Conservation (phyloP, 1,140 invertebrate species). For the Mactra quadrangularis region DNA sequence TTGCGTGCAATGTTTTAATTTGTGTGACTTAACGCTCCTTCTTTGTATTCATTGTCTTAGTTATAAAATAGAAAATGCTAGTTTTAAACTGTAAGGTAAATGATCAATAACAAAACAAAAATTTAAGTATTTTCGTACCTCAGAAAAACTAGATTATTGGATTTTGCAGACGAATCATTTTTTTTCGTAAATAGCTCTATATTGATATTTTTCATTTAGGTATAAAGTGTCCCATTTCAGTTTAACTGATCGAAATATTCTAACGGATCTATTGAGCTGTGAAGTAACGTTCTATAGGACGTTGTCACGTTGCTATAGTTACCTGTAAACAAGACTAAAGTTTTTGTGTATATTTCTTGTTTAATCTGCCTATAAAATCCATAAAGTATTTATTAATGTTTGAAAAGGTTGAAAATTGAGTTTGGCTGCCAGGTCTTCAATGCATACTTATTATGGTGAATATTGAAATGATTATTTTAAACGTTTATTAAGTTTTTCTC, state of each 20-base stretch:
- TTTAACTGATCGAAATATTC: conserved; percentile 26
- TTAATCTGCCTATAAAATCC: conserved; percentile 18
- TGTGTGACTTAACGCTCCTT: too few relatives aligned
- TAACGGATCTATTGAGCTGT: conserved; percentile 35
- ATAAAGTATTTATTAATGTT: conserved; percentile 18
- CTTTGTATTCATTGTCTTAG: too few relatives aligned
- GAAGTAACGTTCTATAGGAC: conserved; percentile 20
- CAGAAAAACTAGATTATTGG: neutral
- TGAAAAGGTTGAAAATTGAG: conserved; percentile 1
- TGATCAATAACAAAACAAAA: too few relatives aligned
- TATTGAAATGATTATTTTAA: too few relatives aligned
- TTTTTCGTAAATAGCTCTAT: conserved; percentile 18
- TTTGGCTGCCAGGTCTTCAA: neutral
- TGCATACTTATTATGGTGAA: neutral
- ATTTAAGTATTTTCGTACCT: too few relatives aligned
- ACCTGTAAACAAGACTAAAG: conserved; percentile 43
- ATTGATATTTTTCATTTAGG: conserved; percentile 23
- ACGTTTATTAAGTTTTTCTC: too few relatives aligned
- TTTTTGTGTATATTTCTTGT: conserved; percentile 35
- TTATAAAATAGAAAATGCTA: too few relatives aligned
- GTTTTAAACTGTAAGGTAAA: too few relatives aligned
- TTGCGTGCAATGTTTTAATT: too few relatives aligned
- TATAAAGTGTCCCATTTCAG: neutral
- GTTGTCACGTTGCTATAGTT: conserved; percentile 51
- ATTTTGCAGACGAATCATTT: conserved; percentile 28